Base-by-base conservation (phyloP, 2,888 invertebrate genomes). In the Mystacides longicornis region DNA sequence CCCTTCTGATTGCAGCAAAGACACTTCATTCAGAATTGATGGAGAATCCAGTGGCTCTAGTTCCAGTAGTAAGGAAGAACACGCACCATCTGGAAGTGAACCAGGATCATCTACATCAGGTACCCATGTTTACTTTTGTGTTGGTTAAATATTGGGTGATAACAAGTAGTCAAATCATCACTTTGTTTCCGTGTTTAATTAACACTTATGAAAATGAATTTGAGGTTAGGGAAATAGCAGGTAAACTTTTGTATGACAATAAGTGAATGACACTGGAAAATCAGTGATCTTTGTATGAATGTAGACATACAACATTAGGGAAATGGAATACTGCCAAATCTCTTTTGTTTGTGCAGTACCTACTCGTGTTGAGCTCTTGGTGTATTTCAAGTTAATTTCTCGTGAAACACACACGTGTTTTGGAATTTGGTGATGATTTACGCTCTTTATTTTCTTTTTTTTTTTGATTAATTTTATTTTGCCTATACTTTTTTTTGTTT, bases 311-410 rank as follows among this genome's bases (percentile, higher is more conserved):
- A n/a, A 14, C n/a, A 37, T n/a, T 37, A 37, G 37, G 37, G 37
- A 37, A 37, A 37, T 37, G 37, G 37, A 37, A 37, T 37, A n/a
- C 16, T 37, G 37, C 37, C 37, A 37, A 37, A 37, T 37, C 37
- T n/a, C 37, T 37, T 37, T 37, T 37, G 27, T 37, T n/a, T n/a
- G 37, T 37, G 37, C 16, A n/a, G 3, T 14, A 37, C 37, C 37
- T 37, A 37, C 16, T 27, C n/a, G n/a, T n/a, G n/a, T n/a, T n/a
- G n/a, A n/a, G n/a, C n/a, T n/a, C n/a, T n/a, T n/a, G n/a, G n/a
- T n/a, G n/a, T n/a, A n/a, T n/a, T n/a, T n/a, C n/a, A n/a, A n/a
- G 37, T 37, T 16, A 37, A n/a, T 37, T 37, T n/a, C 7, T 37
- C 16, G 37, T 37, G 4, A 37, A 37, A 37, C 37, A 14, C 37